These are phyloP conservation scores for Monodelphis domestica DNA, from an alignment of 2,797 vertebrate genomes.

Conservation along the genomic window DNA sequence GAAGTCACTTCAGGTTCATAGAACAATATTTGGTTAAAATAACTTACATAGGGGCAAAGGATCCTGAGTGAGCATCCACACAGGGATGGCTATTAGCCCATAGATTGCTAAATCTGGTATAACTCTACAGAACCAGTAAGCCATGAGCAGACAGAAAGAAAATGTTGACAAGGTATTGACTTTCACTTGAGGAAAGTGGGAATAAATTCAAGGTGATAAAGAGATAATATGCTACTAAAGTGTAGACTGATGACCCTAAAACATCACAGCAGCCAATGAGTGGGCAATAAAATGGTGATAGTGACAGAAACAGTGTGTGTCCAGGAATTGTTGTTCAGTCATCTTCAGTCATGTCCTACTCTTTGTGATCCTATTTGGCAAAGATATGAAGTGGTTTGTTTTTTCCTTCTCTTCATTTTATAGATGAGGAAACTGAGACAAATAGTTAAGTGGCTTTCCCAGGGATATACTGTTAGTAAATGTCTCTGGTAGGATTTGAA, in stretches of 20 bases:
- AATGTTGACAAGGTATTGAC: neutral
- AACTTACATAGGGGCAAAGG: neutral
- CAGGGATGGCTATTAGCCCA: neutral
- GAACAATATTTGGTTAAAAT: neutral
- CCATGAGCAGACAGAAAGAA: neutral
- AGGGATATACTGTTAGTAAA: too few species aligned
- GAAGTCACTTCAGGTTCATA: neutral
- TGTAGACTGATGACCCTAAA: neutral
- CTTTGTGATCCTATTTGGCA: too few species aligned
- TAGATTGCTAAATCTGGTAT: neutral
- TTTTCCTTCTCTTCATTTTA: too few species aligned
- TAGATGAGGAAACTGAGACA: too few species aligned
- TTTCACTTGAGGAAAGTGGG: slow-evolving; percentile 29
- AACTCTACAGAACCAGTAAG: neutral
- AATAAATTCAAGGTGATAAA: slow-evolving; percentile 13
- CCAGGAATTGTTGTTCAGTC: neutral
- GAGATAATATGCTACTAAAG: neutral
- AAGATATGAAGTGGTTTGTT: too few species aligned
- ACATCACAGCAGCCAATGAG: neutral
- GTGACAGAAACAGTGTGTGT: neutral
- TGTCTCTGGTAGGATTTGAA: too few species aligned
- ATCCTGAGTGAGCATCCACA: neutral
- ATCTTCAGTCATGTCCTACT: too few species aligned
- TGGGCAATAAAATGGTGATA: neutral
- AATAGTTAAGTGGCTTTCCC: too few species aligned